These are phyloP conservation scores for Alethe castanea DNA, from an alignment of 2,113 vertebrate species.

Conservation along the genomic window DNA sequence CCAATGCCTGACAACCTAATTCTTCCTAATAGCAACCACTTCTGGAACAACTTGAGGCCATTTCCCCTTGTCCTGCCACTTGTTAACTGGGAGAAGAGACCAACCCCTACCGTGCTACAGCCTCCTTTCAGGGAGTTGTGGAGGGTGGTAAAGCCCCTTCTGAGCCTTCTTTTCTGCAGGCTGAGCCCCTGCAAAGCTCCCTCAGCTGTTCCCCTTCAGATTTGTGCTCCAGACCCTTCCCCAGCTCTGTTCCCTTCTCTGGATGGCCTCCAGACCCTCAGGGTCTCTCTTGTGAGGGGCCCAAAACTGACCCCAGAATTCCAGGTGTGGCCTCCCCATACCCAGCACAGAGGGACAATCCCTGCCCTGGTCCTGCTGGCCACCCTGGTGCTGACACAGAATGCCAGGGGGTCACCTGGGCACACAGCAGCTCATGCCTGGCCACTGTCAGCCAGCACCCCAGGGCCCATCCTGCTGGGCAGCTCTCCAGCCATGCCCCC, in stretches of 20 bases:
- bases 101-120: too few species aligned
- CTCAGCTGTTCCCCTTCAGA: background rate
- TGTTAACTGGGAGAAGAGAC: background rate
- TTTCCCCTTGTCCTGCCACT: background rate
- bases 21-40: background rate
- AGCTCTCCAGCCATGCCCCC: background rate
- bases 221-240: background rate
- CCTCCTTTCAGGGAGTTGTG: too few species aligned
- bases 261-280: accelerated
- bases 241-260: background rate
- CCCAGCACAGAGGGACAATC: background rate
- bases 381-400: background rate
- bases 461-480: background rate
- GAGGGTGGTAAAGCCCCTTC: background rate
- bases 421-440: accelerated
- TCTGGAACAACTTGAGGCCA: background rate
- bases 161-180: background rate
- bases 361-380: background rate
- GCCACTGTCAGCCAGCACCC: accelerated
- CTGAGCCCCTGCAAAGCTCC: background rate
- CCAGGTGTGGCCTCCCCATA: background rate
- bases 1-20: too few species aligned
- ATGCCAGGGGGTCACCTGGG: background rate
- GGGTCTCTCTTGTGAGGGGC: background rate
- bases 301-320: background rate